Evolutionary conservation across 2,797 vertebrate species (phyloP), one percentile per base, ranked within the genome.

Genomic region (Cheirogaleus major): DNA sequence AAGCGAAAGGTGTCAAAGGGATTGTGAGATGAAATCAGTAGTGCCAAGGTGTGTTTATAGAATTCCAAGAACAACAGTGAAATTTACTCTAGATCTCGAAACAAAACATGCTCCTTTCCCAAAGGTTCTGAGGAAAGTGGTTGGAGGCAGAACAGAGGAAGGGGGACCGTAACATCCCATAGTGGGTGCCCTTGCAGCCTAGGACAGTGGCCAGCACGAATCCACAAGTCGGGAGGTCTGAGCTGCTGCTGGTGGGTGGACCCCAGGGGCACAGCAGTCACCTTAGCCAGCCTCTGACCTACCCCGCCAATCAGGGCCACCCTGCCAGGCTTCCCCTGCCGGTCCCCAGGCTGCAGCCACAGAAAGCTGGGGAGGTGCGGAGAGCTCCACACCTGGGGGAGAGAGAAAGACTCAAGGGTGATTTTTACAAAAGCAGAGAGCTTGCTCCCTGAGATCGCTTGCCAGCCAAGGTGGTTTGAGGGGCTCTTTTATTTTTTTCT

Each of bases 401-500:
- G 78, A 83, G 57, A 70, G 89, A 91, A 55, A 91, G 93, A 83
- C 75, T 83, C 22, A 5, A 43, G 88, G 96, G 87, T 32, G 85
- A 43, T 75, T 67, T 67, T 67, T 67, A 67, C 9, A 35, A 57
- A 35, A 91, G 43, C 84, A 82, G 79, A 90, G 59, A 48, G 35
- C 67, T 48, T 73, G 89, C 78, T 93, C 81, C 94, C 92, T 4
- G 67, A 94, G 69, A 86, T 80, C 78, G 96, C 91, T 92, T 84
- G 93, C 93, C 2, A 30, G 91, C 94, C 85, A 63, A 14, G 48
- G 97, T 97, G 96, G 95, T 94, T 94, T 93, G 89, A 97, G 95
- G 97, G 97, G 96, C 97, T 97, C 82, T 91, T 93, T 87, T 63
- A 79, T 69, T 95, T 96, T 98, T 98, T 98, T 96, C 96, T 93